A percentile compares a stretch with the other conserved stretches of the same genome.
Conservation (phyloP, 2,113 vertebrate species). For the Hucho hucho region DNA sequence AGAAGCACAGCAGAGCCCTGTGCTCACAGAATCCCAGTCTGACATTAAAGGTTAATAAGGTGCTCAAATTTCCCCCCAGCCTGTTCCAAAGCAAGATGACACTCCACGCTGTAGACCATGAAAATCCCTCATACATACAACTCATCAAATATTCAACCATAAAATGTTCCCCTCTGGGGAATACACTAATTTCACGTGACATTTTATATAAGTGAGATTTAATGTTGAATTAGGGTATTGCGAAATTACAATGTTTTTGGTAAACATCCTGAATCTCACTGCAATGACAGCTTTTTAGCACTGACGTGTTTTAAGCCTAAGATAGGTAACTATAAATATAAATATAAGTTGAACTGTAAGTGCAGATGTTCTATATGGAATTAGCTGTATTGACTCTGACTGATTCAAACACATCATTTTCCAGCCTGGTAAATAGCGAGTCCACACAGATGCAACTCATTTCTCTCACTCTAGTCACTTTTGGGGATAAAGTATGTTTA, state of each 20-base stretch:
- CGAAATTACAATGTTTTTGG: not conserved
- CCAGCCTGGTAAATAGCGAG: slow-evolving; percentile 9
- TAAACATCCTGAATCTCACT: too few species aligned
- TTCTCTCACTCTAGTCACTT: slow-evolving; percentile 21
- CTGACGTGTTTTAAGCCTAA: too few species aligned
- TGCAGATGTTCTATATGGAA: slow-evolving; percentile 2
- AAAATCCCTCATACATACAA: too few species aligned
- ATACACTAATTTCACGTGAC: not conserved
- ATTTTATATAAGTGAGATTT: not conserved
- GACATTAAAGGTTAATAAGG: slow-evolving; percentile 57
- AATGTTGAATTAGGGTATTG: not conserved
- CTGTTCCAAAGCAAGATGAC: slow-evolving; percentile 46
- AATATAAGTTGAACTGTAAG: too few species aligned
- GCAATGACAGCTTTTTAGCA: too few species aligned
- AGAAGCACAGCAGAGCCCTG: too few species aligned
- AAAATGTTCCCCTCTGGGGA: too few species aligned
- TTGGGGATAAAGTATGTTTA: slow-evolving; percentile 10
- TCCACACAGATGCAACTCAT: not conserved
- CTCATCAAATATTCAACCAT: too few species aligned
- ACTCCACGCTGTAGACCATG: slow-evolving; percentile 13
- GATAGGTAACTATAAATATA: too few species aligned
- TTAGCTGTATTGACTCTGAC: not conserved
- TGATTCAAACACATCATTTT: slow-evolving; percentile 3
- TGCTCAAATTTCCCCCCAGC: slow-evolving; percentile 49
- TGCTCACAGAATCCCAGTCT: not conserved